Evolutionary conservation across 2,113 vertebrate species (phyloP), one percentile per base, ranked within the genome.

Genomic region (Centropus bengalensis): DNA sequence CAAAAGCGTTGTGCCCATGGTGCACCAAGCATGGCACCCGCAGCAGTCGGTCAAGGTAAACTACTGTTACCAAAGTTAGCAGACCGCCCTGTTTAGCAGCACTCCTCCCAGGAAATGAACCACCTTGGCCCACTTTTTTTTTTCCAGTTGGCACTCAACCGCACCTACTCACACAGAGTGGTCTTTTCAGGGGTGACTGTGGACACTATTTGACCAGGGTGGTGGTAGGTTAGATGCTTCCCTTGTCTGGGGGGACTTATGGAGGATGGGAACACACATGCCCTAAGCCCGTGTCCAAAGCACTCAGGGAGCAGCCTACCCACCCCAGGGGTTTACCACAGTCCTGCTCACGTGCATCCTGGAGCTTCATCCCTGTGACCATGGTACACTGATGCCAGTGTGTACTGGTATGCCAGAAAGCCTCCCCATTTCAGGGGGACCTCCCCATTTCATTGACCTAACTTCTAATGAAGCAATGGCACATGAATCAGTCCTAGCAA

Each of bases 381-480:
- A 0, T 0, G 0, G 20, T 13, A 55, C 12, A 5, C 19, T 32
- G 14, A 26, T 11, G n/a, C 14, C 62, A 40, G 19, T 2, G 23
- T 1, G 1, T 44, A 68, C 13, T 16, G 12, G 5, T 22, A n/a
- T 0, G 0, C 30, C 68, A 86, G 60, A 49, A 33, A 67, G 28
- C 21, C 52, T 81, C 52, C 42, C 83, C 76, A 82, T 63, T 74
- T 68, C 52, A 24, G 45, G 81, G 47, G 51, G n/a, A n/a, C 21
- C 52, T 81, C 52, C 42, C 83, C 76, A 82, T 63, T 74, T 68
- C 52, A 24, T 66, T 62, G 27, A 45, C 28, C 63, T 88, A 62
- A 74, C 17, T 49, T 54, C 56, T 78, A 51, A 96, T 96, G 93
- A 88, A 90, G 80, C 74, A 86, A 95, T 96, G 95, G 79, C 9